Evolutionary conservation across 92 coral and sea anemone genomes (phyloP).

Genomic region (Porites divaricata): DNA sequence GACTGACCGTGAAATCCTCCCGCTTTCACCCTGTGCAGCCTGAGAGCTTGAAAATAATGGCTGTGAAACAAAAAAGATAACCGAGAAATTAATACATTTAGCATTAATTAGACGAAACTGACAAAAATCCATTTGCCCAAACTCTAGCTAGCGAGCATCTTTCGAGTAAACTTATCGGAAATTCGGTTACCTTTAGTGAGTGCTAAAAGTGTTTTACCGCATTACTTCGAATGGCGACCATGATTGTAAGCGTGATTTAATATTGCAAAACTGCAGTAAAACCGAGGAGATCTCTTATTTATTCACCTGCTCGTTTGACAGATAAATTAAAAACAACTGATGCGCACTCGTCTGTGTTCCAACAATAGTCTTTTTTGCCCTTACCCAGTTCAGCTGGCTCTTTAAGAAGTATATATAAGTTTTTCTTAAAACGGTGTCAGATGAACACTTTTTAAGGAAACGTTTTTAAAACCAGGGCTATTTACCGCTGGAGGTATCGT

Average conservation of each 20-base stretch:
- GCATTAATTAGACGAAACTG: not conserved
- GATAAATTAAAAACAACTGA: conserved; percentile 22
- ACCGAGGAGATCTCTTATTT: conserved; percentile 8
- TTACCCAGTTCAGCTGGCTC: conserved; percentile 3
- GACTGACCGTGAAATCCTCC: not conserved
- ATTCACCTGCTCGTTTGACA: conserved; percentile 39
- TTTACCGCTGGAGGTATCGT: not conserved
- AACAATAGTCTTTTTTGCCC: not conserved
- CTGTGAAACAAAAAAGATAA: not conserved
- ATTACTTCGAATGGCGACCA: not conserved
- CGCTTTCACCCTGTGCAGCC: not conserved
- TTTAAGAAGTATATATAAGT: not conserved
- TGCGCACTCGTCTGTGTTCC: not conserved
- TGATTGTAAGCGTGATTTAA: not conserved
- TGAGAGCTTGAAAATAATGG: not conserved
- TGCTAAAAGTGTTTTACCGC: not conserved
- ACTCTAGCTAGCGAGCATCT: not conserved
- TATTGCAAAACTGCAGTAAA: conserved; percentile 1
- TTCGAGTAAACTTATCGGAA: not conserved
- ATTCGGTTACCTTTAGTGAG: not conserved
- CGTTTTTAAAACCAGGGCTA: not conserved
- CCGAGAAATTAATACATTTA: not conserved
- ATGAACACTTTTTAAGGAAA: not conserved
- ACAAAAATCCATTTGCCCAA: not conserved
- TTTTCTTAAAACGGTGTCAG: not conserved